These are phyloP conservation scores for Epirrita christyi DNA, from an alignment of 2,888 invertebrate species.

Conservation along the genomic window DNA sequence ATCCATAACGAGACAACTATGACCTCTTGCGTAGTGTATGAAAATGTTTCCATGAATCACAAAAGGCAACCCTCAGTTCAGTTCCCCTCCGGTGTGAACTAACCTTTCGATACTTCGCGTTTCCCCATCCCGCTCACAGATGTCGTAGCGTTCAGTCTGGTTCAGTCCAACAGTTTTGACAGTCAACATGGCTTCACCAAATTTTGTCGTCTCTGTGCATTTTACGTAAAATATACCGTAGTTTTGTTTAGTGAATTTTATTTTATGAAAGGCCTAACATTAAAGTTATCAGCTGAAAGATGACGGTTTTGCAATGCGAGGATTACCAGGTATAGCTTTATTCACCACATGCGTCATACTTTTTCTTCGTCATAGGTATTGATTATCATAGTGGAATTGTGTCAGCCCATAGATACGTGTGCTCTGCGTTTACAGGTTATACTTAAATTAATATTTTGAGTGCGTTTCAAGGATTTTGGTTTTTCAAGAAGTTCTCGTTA, in stretches of 20 bases:
- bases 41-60: slow-evolving; percentile 11
- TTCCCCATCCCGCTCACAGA: slow-evolving; percentile 38
- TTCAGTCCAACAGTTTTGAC: slow-evolving; percentile 39
- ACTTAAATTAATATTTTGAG: slow-evolving; percentile 5
- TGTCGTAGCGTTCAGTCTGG: slow-evolving; percentile 35
- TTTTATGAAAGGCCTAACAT: slow-evolving; percentile 28
- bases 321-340: slow-evolving; percentile 33
- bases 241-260: slow-evolving; percentile 13
- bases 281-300: slow-evolving; percentile 22
- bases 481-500: slow-evolving; percentile 29
- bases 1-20: too few relatives aligned
- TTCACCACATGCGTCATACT: slow-evolving; percentile 36
- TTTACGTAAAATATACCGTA: slow-evolving; percentile 16
- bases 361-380: slow-evolving; percentile 51
- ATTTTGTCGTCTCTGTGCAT: slow-evolving; percentile 22
- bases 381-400: slow-evolving; percentile 52
- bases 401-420: slow-evolving; percentile 30
- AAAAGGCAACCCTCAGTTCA: slow-evolving; percentile 17
- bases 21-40: slow-evolving; percentile 38
- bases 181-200: slow-evolving; percentile 42
- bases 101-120: slow-evolving; percentile 10
- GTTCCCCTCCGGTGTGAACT: slow-evolving; percentile 20
- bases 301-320: slow-evolving; percentile 26
- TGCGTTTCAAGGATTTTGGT: not conserved
- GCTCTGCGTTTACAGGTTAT: slow-evolving; percentile 15